Evolutionary conservation across 2,888 invertebrate species (phyloP).

Genomic region (Aelia acuminata): DNA sequence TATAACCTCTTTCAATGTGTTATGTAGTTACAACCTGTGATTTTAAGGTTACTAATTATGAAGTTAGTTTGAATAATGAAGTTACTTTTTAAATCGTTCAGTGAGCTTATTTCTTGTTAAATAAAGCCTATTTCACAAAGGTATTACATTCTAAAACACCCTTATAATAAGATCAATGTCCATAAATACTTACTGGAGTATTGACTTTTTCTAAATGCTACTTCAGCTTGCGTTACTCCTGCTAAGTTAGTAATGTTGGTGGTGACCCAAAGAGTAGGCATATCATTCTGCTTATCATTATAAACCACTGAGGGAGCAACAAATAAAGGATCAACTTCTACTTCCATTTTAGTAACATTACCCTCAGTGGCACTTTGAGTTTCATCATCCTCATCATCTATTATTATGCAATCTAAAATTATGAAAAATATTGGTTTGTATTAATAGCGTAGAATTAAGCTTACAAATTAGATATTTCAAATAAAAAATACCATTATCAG

Average conservation of each 20-base stretch:
- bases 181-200: slow-evolving; percentile 17
- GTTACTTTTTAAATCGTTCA: no score
- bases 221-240: background rate
- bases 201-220: slow-evolving; percentile 6
- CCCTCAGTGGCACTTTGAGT: background rate
- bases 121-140: no score
- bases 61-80: no score
- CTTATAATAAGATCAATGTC: no score
- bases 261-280: slow-evolving; percentile 27
- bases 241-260: slow-evolving; percentile 27
- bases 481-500: slow-evolving; percentile 33
- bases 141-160: no score
- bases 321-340: slow-evolving; percentile 34
- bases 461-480: background rate
- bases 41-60: no score
- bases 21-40: no score
- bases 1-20: no score
- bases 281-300: background rate
- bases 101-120: no score
- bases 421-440: slow-evolving; percentile 1
- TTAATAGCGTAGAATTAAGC: background rate
- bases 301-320: background rate
- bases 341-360: background rate
- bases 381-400: background rate
- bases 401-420: slow-evolving; percentile 40